Conservation (phyloP, 2,797 vertebrate species). For the Notoglanidium macrostoma region DNA sequence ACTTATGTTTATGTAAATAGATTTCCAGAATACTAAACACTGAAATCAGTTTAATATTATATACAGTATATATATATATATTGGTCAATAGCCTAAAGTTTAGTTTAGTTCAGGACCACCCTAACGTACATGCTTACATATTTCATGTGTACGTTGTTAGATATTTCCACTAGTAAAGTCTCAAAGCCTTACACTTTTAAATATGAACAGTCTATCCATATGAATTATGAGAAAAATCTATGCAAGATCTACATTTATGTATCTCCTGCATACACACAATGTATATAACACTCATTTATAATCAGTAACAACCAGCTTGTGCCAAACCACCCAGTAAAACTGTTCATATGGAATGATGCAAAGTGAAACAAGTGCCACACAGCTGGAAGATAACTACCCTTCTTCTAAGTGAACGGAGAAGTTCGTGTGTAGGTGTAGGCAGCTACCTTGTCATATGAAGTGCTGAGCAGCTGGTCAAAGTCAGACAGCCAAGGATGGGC, state of each 20-base stretch:
- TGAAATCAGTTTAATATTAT: too few relatives aligned
- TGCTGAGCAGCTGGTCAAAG: constrained; percentile 88
- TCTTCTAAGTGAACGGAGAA: not conserved
- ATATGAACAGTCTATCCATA: not conserved
- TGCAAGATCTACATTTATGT: not conserved
- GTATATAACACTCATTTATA: not conserved
- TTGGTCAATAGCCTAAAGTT: too few relatives aligned
- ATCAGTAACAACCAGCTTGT: not conserved
- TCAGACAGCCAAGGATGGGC: constrained; percentile 98
- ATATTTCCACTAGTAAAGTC: not conserved
- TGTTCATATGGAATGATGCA: not conserved
- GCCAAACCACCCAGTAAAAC: not conserved
- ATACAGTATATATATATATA: too few relatives aligned
- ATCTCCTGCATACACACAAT: not conserved
- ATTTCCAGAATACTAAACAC: too few relatives aligned
- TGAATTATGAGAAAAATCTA: not conserved
- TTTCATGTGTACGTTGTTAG: not conserved
- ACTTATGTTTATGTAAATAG: too few relatives aligned
- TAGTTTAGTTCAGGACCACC: too few relatives aligned
- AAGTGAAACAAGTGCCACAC: not conserved
- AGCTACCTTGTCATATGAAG: constrained; percentile 91
- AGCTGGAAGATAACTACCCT: not conserved
- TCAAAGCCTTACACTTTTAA: not conserved
- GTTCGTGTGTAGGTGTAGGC: not conserved
- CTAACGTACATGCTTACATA: not conserved